These are phyloP conservation scores for Brachionus paranguensis DNA, from an alignment of 1,140 invertebrate species.

Conservation along the genomic window DNA sequence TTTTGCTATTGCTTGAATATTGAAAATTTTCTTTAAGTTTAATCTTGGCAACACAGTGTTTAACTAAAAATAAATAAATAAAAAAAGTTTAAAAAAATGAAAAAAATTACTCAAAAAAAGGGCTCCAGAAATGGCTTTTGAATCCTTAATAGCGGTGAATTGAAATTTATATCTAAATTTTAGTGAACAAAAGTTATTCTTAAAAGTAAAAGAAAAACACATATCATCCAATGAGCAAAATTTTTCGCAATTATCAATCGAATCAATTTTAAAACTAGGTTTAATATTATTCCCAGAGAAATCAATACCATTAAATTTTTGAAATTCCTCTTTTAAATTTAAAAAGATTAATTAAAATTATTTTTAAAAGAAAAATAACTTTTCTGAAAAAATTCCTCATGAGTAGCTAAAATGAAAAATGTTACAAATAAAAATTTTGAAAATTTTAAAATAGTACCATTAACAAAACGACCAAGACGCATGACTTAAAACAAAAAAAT, in stretches of 20 bases:
- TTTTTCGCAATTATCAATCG: background rate
- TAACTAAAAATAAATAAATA: background rate
- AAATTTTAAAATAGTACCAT: background rate
- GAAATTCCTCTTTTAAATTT: no score
- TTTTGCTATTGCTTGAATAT: background rate
- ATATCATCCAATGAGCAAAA: background rate
- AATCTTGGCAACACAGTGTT: background rate
- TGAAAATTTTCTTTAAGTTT: background rate
- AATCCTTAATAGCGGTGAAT: background rate
- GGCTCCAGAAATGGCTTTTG: background rate
- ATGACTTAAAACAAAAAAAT: background rate
- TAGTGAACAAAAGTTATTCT: background rate
- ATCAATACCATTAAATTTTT: background rate
- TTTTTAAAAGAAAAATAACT: background rate
- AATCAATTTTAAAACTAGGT: background rate
- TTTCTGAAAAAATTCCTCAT: background rate
- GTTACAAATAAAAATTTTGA: no score
- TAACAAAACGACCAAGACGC: background rate
- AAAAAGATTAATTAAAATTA: background rate
- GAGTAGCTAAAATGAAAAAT: background rate
- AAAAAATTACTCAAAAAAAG: background rate
- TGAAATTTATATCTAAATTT: constrained; percentile 1
- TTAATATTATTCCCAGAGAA: constrained; percentile 5
- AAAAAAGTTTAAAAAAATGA: background rate
- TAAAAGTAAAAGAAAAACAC: background rate